phyloP scores from a whole-genome alignment of 2,113 vertebrate genomes.

The Saguinus imperator region DNA sequence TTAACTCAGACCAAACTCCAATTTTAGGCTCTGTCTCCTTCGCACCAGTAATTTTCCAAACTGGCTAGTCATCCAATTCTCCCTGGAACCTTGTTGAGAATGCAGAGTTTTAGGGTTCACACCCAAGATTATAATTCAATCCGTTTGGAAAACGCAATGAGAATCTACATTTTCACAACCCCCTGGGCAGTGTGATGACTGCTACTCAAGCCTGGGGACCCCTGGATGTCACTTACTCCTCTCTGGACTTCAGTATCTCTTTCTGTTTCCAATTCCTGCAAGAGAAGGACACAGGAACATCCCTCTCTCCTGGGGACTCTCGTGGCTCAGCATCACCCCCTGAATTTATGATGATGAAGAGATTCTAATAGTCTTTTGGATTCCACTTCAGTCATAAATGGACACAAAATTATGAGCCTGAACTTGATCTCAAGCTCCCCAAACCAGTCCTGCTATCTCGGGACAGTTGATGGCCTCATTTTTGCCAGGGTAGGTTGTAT shows the following conservation, averaged over 20 bases:
- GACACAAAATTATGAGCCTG: background rate
- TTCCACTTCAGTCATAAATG: background rate
- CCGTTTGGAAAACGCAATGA: background rate
- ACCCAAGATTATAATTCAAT: background rate
- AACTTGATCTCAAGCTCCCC: background rate
- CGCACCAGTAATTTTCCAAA: background rate
- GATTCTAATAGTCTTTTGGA: background rate
- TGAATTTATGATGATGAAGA: background rate
- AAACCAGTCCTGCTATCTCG: background rate
- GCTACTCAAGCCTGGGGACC: background rate
- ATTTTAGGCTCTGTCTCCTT: background rate
- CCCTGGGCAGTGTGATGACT: background rate
- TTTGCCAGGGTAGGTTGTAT: background rate
- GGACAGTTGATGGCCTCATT: background rate
- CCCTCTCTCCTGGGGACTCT: background rate
- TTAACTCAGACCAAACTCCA: background rate
- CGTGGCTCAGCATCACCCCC: background rate
- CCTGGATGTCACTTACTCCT: background rate
- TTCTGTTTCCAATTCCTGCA: background rate
- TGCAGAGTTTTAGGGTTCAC: background rate
- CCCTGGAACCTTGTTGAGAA: background rate
- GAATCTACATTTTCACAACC: background rate
- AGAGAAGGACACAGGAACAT: background rate
- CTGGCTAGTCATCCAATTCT: background rate
- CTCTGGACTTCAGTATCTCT: background rate